These are phyloP conservation scores for Isurus oxyrinchus DNA, from an alignment of 2,113 vertebrate genomes.

Conservation along the genomic window DNA sequence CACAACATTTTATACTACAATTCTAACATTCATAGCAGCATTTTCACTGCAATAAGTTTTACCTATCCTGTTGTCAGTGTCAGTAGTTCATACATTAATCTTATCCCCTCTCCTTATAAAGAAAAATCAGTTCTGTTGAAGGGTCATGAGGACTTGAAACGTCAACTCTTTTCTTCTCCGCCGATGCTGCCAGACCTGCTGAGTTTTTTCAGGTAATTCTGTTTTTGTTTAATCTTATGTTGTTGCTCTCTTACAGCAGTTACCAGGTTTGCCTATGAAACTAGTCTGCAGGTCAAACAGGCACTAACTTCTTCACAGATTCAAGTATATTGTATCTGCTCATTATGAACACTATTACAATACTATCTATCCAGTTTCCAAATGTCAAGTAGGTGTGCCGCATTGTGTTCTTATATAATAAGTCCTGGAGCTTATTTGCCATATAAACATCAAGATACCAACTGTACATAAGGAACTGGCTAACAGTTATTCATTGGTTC, in stretches of 20 bases:
- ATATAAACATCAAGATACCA: too few relatives aligned
- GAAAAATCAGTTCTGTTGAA: too few relatives aligned
- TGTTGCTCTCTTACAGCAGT: constrained; percentile 44
- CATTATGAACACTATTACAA: not conserved
- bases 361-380: not conserved
- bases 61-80: constrained; percentile 43
- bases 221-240: constrained; percentile 48
- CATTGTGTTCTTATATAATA: too few relatives aligned
- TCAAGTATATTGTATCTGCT: not conserved
- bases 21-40: constrained; percentile 39
- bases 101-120: too few relatives aligned
- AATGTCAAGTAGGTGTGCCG: not conserved
- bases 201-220: too few relatives aligned
- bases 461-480: too few relatives aligned
- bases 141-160: too few relatives aligned
- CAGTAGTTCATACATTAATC: constrained; percentile 47
- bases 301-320: constrained; percentile 6
- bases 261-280: constrained; percentile 37
- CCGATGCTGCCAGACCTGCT: too few relatives aligned
- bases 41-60: constrained; percentile 40
- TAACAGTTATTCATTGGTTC: too few relatives aligned
- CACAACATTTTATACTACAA: constrained; percentile 45
- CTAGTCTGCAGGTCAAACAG: constrained; percentile 6
- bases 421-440: too few relatives aligned
- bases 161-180: too few relatives aligned